phyloP scores from a whole-genome alignment of 2,797 vertebrate species.

The Myripristis murdjan region DNA sequence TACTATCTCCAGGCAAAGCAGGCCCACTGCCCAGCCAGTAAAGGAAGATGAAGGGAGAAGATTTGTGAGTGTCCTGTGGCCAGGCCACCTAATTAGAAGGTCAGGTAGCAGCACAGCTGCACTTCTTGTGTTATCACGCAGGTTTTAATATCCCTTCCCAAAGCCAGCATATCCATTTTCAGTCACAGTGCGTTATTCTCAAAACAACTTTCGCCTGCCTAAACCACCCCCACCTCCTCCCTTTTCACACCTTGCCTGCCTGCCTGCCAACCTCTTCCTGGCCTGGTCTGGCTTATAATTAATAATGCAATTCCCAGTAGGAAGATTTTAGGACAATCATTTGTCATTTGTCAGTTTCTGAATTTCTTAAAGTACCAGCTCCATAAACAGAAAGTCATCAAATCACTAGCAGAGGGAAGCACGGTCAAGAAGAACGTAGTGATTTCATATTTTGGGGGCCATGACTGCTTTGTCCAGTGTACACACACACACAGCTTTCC shows the following conservation, averaged over 20 bases:
- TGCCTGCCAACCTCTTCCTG: background rate
- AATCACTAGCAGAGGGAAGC: background rate
- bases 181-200: slow-evolving; percentile 43
- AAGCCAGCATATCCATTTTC: slow-evolving; percentile 34
- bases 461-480: background rate
- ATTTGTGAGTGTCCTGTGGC: slow-evolving; percentile 61
- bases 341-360: slow-evolving; percentile 16
- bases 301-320: slow-evolving; percentile 6
- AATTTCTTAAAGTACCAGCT: background rate
- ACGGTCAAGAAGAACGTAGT: background rate
- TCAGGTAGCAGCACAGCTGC: slow-evolving; percentile 44
- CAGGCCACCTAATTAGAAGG: slow-evolving; percentile 70
- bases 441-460: slow-evolving; percentile 2
- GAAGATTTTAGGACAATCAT: slow-evolving; percentile 11
- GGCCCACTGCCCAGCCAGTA: slow-evolving; percentile 19
- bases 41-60: slow-evolving; percentile 41
- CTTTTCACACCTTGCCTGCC: slow-evolving; percentile 28
- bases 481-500: background rate
- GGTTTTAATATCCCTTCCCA: slow-evolving; percentile 57
- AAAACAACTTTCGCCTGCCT: slow-evolving; percentile 22
- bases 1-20: slow-evolving; percentile 34
- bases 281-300: slow-evolving; percentile 12
- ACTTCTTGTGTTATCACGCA: slow-evolving; percentile 34
- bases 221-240: slow-evolving; percentile 1
- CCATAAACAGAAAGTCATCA: background rate